phyloP scores from a whole-genome alignment of 2,797 vertebrate species.

The Hybognathus amarus region DNA sequence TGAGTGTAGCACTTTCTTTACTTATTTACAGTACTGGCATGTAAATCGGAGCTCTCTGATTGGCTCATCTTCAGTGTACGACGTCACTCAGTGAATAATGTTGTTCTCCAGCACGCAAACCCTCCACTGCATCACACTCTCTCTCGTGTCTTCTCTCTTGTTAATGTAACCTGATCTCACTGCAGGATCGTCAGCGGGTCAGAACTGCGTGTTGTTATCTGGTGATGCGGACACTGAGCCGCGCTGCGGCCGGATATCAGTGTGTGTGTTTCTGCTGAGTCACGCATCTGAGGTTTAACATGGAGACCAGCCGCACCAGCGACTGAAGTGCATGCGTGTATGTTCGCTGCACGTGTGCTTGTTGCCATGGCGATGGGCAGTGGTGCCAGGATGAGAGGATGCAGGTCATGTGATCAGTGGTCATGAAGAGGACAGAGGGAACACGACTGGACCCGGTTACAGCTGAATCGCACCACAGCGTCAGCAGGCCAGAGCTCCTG shows the following conservation, averaged over 20 bases:
- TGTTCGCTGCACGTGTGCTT: neutral
- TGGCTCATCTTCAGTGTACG: neutral
- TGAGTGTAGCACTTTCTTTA: neutral
- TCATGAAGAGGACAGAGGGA: constrained; percentile 46
- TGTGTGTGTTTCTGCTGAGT: neutral
- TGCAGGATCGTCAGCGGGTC: constrained; percentile 10
- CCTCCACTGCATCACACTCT: neutral
- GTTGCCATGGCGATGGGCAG: constrained; percentile 1
- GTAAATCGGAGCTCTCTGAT: neutral
- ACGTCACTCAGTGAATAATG: neutral
- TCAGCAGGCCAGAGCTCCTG: constrained; percentile 45
- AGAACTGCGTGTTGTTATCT: neutral
- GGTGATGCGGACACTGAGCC: neutral
- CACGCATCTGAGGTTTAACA: neutral
- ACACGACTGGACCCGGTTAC: constrained; percentile 49
- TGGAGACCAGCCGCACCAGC: neutral
- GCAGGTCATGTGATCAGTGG: constrained; percentile 25
- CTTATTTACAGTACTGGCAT: constrained; percentile 9
- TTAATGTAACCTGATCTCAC: constrained; percentile 49
- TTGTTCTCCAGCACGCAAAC: neutral
- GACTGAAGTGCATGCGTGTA: neutral
- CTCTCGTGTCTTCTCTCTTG: neutral
- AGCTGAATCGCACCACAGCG: constrained; percentile 41
- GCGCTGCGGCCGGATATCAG: neutral
- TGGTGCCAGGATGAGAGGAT: constrained; percentile 9